phyloP scores from a whole-genome alignment of 2,888 invertebrate genomes.

The Anodontia alba region DNA sequence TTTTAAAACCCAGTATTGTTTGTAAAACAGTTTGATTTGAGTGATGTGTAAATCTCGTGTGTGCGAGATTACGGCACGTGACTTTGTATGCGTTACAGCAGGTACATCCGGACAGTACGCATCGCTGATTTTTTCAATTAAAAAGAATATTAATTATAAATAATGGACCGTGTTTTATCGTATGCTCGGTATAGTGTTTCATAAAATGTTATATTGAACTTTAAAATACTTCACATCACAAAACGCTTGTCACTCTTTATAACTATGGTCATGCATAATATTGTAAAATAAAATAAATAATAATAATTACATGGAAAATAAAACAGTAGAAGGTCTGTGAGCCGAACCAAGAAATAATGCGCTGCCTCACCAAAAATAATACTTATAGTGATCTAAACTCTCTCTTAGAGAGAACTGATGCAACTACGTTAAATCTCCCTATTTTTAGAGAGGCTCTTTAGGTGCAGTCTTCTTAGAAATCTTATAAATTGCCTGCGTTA shows the following conservation, averaged over 20 bases:
- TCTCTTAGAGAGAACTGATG: too few species aligned
- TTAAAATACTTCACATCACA: neutral
- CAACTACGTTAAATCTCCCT: too few species aligned
- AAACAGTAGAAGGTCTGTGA: too few species aligned
- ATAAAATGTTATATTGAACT: neutral
- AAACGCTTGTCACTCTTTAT: neutral
- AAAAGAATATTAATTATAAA: slow-evolving; percentile 17
- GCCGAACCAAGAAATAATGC: too few species aligned
- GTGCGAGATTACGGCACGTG: slow-evolving; percentile 9
- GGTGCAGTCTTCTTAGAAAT: too few species aligned
- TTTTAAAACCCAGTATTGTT: neutral
- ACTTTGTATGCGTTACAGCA: slow-evolving; percentile 11
- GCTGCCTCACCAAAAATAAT: too few species aligned
- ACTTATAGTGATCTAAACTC: too few species aligned
- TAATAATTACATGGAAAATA: neutral
- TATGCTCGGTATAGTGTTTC: neutral
- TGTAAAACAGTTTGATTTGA: slow-evolving; percentile 2
- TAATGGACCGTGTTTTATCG: neutral
- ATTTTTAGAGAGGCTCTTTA: too few species aligned
- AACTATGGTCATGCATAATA: neutral
- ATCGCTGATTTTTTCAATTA: slow-evolving; percentile 8
- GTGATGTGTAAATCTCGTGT: slow-evolving; percentile 16
- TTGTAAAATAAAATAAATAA: neutral
- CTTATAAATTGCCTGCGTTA: too few species aligned
- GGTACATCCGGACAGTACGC: slow-evolving; percentile 10